These are phyloP conservation scores for Phyllotreta cruciferae DNA, from an alignment of 2,888 invertebrate genomes.

Conservation along the genomic window DNA sequence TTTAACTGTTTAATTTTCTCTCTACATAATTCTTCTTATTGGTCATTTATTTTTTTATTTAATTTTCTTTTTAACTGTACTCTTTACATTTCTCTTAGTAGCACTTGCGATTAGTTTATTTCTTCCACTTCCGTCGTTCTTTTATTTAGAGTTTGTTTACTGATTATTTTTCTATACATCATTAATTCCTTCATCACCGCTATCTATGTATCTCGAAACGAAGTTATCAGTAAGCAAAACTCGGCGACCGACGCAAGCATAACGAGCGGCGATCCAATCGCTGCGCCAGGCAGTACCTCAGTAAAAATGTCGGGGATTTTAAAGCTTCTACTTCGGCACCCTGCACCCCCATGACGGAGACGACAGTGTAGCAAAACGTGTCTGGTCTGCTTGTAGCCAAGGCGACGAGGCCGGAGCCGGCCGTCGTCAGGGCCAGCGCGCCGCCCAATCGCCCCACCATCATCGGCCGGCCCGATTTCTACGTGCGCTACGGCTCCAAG, in stretches of 20 bases:
- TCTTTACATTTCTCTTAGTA: constrained; percentile 2
- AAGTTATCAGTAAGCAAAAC: constrained; percentile 42
- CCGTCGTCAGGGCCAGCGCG: constrained; percentile 65
- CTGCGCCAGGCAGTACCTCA: constrained; percentile 44
- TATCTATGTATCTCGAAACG: too few species aligned
- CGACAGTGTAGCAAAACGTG: constrained; percentile 52
- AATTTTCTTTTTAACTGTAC: constrained; percentile 16
- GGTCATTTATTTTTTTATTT: constrained; percentile 21
- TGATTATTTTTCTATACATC: constrained; percentile 34
- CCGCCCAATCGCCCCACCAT: constrained; percentile 70
- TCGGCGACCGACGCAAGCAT: constrained; percentile 5
- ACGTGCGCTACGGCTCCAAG: constrained; percentile 78
- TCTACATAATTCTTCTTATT: constrained; percentile 19
- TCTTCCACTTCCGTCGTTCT: constrained; percentile 26
- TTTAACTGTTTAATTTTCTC: constrained; percentile 15
- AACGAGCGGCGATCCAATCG: neutral
- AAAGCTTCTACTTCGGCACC: constrained; percentile 59
- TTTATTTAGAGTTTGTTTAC: constrained; percentile 44
- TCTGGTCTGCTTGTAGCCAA: constrained; percentile 63
- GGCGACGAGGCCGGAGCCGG: constrained; percentile 65
- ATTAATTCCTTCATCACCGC: constrained; percentile 9
- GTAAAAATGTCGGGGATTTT: constrained; percentile 59
- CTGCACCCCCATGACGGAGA: constrained; percentile 61
- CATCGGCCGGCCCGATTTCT: constrained; percentile 79
- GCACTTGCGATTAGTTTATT: constrained; percentile 3